Base-by-base conservation (phyloP, 53 echinoderm and acorn worm genomes). In the Patiria pectinifera region DNA sequence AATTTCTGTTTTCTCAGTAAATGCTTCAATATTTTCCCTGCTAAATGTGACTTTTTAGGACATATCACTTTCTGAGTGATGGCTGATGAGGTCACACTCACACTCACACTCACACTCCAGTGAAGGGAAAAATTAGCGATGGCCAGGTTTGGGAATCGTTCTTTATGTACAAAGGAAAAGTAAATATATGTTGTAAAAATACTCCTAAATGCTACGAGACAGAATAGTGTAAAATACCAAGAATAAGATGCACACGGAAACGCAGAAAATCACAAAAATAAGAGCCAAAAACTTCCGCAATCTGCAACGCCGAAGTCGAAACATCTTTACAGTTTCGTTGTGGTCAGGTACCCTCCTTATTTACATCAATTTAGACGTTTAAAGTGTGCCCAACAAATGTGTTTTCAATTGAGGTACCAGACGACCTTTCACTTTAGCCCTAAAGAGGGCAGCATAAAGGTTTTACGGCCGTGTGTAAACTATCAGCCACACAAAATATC, bases 251-350 rank as follows among this genome's bases (percentile, higher is more conserved):
- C 61, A 18, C 22, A 59, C 88, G 19, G 88, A 88, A 59, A 45
- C 44, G 25, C 61, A 78, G 62, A 88, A 88, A 14, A 78, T 45
- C 16, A 78, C 59, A 25, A 77, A 59, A 77, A 78, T 78, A 21
- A 78, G 15, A 1, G 21, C 88, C 21, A 77, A 60, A 77, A 77
- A 88, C 62, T 88, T 88, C 78, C 88, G 77, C 77, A 78, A 43
- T 62, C 77, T 44, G 10, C 78, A 88, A 3, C 60, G 5, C 16
- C 12, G 3, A 2, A 58, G 19, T 3, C 77, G 77, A 14, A 61
- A 59, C 88, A 88, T 88, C 62, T 78, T 21, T 15, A 69, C 74
- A 23, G n/a, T 23, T 24, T 21, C 6, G 24, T 19, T 62, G 18
- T 45, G 66, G 69, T 63, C 43, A 44, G 85, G 85, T 83, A 13